Percentiles rank a stretch among this genome's conserved stretches.
Conservation (phyloP, 2,888 invertebrate species). For the Lycaena phlaeas region DNA sequence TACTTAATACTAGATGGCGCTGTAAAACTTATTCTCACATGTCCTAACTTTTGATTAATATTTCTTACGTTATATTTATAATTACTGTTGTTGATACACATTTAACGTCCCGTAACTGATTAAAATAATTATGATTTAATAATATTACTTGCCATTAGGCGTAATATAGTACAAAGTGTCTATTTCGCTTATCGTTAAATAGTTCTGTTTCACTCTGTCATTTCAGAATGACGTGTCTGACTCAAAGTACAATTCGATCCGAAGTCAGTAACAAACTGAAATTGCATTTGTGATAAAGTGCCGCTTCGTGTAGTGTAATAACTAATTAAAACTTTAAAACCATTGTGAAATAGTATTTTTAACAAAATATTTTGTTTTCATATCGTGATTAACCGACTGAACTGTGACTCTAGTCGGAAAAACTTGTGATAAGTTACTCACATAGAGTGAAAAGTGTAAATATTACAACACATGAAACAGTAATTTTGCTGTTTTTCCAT, state of each 20-base stretch:
- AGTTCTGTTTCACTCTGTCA: slow-evolving; percentile 33
- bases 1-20: slow-evolving; percentile 25
- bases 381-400: slow-evolving; percentile 22
- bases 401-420: slow-evolving; percentile 11
- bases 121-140: too few species aligned
- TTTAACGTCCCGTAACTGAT: too few species aligned
- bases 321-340: slow-evolving; percentile 31
- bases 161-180: not conserved
- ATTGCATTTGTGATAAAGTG: slow-evolving; percentile 42
- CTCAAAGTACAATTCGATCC: slow-evolving; percentile 33
- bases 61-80: too few species aligned
- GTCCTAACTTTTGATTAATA: too few species aligned
- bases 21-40: slow-evolving; percentile 9
- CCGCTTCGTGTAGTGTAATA: slow-evolving; percentile 31
- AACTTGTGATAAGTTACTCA: slow-evolving; percentile 8
- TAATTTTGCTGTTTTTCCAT: slow-evolving; percentile 34
- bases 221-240: slow-evolving; percentile 48
- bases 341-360: slow-evolving; percentile 26
- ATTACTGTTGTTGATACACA: too few species aligned
- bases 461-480: slow-evolving; percentile 25
- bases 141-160: too few species aligned
- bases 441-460: slow-evolving; percentile 13
- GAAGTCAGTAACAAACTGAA: slow-evolving; percentile 62
- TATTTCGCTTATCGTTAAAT: slow-evolving; percentile 29
- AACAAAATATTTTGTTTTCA: slow-evolving; percentile 9